Base-by-base conservation (phyloP, 2,113 vertebrate species). In the Tupaia tana region DNA sequence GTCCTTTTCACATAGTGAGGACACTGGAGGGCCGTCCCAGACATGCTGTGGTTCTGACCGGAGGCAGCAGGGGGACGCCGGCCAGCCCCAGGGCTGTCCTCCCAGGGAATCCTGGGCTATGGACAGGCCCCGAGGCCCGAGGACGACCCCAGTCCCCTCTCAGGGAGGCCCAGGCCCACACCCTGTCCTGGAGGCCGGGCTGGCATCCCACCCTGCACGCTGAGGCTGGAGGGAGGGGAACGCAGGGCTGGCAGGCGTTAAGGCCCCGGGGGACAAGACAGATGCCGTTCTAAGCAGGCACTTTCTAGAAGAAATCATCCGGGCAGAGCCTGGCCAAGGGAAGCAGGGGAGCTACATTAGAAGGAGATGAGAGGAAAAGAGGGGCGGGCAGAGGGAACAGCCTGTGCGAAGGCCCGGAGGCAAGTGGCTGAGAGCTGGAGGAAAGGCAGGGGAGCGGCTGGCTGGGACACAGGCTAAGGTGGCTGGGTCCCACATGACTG, bases 231-330 rank as follows among this genome's bases (percentile, higher is more conserved):
- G 31, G 0, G 2, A 61, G 10, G 13, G 29, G 31, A 9, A 64
- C 43, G 61, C 34, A 31, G n/a, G 61, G 18, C 25, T 77, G 3
- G 43, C 43, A 29, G n/a, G 24, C 54, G 14, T 78, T 59, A 78
- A 54, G 84, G 86, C 90, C 29, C 70, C 0, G 54, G 34, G 11
- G 20, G 19, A 7, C 4, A 13, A 27, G 20, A 59, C 8, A 34
- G 52, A 29, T 8, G 15, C 43, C 43, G 19, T 52, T 16, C 6
- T n/a, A 61, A 19, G 13, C 16, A 1, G 7, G 0, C 0, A 13
- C 54, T 59, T 63, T 71, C 87, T 24, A 25, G 58, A 63, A 71
- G 74, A 52, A 10, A 22, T 13, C 9, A 10, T 22, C 59, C 16
- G 70, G 31, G 4, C 3, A 11, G 43, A 16, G 52, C 58, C 87